Evolutionary conservation across 2,888 invertebrate genomes (phyloP).

Genomic region (Endomychus coccineus): DNA sequence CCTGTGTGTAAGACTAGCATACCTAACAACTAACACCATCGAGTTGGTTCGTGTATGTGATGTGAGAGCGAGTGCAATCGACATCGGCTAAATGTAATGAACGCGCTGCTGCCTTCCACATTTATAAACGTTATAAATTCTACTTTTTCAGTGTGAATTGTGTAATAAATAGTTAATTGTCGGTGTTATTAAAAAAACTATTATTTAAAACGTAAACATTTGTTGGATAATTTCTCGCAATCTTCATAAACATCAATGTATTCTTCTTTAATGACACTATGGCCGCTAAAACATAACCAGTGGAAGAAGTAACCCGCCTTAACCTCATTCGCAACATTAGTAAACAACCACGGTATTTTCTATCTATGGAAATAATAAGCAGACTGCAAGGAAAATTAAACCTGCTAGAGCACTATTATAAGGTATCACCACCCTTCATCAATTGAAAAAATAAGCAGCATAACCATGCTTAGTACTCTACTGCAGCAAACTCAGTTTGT

Average conservation of each 20-base stretch:
- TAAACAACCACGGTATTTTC: constrained; percentile 27
- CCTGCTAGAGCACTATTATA: no score
- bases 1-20: constrained; percentile 50
- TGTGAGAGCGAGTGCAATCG: constrained; percentile 17
- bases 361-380: no score
- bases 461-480: no score
- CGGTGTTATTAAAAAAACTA: constrained; percentile 5
- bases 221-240: constrained; percentile 25
- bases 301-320: constrained; percentile 40
- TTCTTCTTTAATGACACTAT: constrained; percentile 41
- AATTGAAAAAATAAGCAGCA: no score
- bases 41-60: constrained; percentile 14
- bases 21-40: constrained; percentile 5
- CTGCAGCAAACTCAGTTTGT: no score
- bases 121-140: constrained; percentile 20
- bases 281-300: constrained; percentile 42
- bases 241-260: constrained; percentile 37
- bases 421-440: no score
- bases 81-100: constrained; percentile 17
- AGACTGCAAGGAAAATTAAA: background rate
- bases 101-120: constrained; percentile 31
- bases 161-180: constrained; percentile 19
- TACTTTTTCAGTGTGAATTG: constrained; percentile 23
- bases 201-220: constrained; percentile 2
- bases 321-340: constrained; percentile 38